These are phyloP conservation scores for Odontocolon sp. DNA, from an alignment of 2,888 invertebrate species.

Conservation along the genomic window DNA sequence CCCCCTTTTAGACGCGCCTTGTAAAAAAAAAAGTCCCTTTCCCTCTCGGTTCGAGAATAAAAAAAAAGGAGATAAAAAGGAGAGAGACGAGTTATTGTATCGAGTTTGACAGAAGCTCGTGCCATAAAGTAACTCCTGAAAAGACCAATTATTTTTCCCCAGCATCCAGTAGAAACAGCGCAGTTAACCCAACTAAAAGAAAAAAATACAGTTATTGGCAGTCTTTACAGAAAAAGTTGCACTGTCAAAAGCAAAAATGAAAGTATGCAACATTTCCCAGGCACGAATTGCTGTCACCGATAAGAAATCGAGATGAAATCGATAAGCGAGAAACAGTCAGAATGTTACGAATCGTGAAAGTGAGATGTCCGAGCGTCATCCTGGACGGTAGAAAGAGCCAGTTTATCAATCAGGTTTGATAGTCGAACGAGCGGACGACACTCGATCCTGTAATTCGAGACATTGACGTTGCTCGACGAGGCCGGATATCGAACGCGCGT, in stretches of 20 bases:
- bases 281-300: too few species aligned
- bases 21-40: conserved; percentile 19
- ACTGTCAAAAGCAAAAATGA: too few species aligned
- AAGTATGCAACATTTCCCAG: too few species aligned
- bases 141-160: conserved; percentile 35
- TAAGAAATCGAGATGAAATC: too few species aligned
- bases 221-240: too few species aligned
- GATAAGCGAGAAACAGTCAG: not conserved
- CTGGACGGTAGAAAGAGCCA: conserved; percentile 52
- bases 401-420: conserved; percentile 58
- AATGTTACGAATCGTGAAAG: conserved; percentile 16
- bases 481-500: conserved; percentile 53
- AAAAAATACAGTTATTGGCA: too few species aligned
- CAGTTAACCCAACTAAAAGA: too few species aligned
- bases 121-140: conserved; percentile 20
- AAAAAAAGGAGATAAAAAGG: conserved; percentile 2
- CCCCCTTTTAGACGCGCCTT: conserved; percentile 17
- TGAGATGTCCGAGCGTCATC: conserved; percentile 43
- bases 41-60: not conserved
- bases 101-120: conserved; percentile 4
- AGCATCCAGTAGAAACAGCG: too few species aligned
- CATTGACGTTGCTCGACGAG: conserved; percentile 30
- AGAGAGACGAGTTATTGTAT: conserved; percentile 35
- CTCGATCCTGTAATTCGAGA: conserved; percentile 59
- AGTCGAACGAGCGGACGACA: conserved; percentile 36